phyloP scores from a whole-genome alignment of 1,140 invertebrate genomes.

The Hypothenemus hampei region DNA sequence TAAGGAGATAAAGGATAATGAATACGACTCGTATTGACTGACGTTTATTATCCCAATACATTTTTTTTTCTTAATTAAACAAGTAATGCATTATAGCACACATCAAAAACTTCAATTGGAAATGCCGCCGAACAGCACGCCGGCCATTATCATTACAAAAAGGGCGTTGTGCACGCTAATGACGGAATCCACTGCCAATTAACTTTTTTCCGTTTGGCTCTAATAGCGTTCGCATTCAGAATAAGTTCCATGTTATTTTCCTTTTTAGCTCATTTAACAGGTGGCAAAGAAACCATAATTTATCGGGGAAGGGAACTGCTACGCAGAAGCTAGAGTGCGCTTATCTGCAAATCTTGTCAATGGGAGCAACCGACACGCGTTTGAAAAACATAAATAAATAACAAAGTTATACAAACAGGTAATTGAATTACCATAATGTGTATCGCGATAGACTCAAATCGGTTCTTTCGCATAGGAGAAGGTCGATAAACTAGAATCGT shows the following conservation, averaged over 20 bases:
- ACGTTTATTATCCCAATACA: not conserved
- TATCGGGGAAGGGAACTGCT: not conserved
- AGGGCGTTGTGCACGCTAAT: not conserved
- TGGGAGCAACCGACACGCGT: not conserved
- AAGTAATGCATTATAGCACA: not conserved
- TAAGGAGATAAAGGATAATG: no score
- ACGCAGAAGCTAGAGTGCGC: not conserved
- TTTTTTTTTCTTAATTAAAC: not conserved
- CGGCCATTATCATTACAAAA: not conserved
- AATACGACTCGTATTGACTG: no score
- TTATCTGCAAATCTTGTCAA: not conserved
- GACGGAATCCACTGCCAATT: not conserved
- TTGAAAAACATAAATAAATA: not conserved
- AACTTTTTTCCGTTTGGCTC: slow-evolving; percentile 3
- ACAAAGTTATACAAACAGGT: not conserved
- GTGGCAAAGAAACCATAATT: no score
- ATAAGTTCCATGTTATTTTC: not conserved
- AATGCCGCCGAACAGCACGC: not conserved
- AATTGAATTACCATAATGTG: not conserved
- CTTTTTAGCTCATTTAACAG: no score
- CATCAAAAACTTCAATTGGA: slow-evolving; percentile 4
- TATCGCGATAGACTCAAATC: not conserved
- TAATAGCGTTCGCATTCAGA: not conserved
- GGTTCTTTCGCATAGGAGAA: not conserved
- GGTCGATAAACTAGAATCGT: not conserved